Evolutionary conservation across 2,113 vertebrate genomes (phyloP), one percentile per base, ranked within the genome.

Genomic region (Hirundichthys speculiger): DNA sequence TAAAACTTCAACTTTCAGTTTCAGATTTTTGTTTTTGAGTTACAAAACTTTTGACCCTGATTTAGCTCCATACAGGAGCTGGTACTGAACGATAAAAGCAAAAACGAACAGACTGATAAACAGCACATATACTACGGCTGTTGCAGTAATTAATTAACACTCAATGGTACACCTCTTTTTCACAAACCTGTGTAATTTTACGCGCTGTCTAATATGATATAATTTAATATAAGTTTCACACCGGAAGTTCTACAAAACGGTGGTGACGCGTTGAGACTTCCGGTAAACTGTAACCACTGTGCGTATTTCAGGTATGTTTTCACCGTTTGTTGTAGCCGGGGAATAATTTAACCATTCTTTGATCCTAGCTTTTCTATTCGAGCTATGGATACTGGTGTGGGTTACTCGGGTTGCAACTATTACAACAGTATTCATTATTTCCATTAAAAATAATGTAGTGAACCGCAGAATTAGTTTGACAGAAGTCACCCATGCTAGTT

Each of bases 241-340:
- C 24, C 63, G 74, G 73, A 78, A 4, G 42, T 45, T 47, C 45
- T 50, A 39, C 3, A 3, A 30, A 15, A 49, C 9, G 38, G 52
- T 57, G 11, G 30, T 11, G 13, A 13, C 18, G 19, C 20, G 0
- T 65, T 41, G 4, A 46, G 5, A 79, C 66, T 89, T 90, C 85
- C 86, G 86, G 89, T 87, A 73, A 71, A 78, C 55, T 72, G 80
- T 82, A 66, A 84, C 87, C 83, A 89, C 86, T 86, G 87, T 80
- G 66, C 79, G 45, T 75, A 73, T 52, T 86, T 85, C 90, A 92
- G 92, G 92, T 93, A 75, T 63, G 92, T 91, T 24, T 30, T 22
- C 22, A 16, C 10, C 0, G 48, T 43, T 66, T 22, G 30, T 5
- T 25, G 13, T 60, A 43, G 47, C 16, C 20, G 4, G 9, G 18